Evolutionary conservation across 2,113 vertebrate species (phyloP).

Genomic region (Haplochromis vanheusdeni): DNA sequence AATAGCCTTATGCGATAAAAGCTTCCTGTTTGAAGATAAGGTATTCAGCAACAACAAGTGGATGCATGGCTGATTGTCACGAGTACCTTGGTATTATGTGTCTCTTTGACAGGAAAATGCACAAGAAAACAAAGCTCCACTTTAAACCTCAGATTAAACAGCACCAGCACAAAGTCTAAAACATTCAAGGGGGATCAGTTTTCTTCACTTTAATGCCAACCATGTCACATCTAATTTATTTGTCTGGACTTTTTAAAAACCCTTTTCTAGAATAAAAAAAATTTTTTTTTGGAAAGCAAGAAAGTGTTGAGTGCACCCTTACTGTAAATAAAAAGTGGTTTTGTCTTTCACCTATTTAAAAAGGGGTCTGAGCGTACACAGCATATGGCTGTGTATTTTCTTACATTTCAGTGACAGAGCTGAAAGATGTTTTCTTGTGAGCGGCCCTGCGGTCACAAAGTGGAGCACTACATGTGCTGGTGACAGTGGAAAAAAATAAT

Average conservation of each 20-base stretch:
- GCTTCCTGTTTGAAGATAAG: slow-evolving; percentile 43
- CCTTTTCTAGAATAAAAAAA: not conserved
- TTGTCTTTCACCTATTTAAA: not conserved
- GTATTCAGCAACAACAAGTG: not conserved
- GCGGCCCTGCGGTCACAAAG: not conserved
- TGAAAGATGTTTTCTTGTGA: slow-evolving; percentile 12
- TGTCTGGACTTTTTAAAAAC: not conserved
- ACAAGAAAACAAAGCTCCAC: slow-evolving; percentile 3
- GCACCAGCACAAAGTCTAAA: not conserved
- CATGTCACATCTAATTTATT: not conserved
- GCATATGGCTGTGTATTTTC: not conserved
- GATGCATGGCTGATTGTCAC: slow-evolving; percentile 9
- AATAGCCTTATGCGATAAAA: slow-evolving; percentile 16
- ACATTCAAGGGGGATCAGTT: not conserved
- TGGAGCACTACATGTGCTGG: not conserved
- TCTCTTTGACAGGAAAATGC: slow-evolving; percentile 29
- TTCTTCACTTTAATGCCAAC: not conserved
- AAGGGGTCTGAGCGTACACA: not conserved
- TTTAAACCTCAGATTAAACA: not conserved
- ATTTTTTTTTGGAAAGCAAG: not conserved
- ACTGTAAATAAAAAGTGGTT: not conserved
- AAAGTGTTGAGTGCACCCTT: not conserved
- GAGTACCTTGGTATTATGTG: slow-evolving; percentile 7
- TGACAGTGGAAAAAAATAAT: not conserved
- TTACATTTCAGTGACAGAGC: not conserved